Conservation (phyloP, 2,888 invertebrate species). For the Linnaemya tessellans region DNA sequence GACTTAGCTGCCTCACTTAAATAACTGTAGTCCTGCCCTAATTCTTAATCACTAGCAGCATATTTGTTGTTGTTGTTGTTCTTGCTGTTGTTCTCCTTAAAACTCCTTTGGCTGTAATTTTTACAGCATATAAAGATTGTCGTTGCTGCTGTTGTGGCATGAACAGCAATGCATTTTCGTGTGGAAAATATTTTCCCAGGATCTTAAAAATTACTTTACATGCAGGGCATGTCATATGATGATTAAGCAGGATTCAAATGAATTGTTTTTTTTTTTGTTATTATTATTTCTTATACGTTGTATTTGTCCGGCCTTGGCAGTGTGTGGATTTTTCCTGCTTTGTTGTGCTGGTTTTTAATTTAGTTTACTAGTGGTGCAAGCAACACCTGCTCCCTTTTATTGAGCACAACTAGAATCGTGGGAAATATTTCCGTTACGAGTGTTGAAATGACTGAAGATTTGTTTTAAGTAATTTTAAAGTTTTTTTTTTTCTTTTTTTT, state of each 20-base stretch:
- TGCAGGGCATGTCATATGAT: constrained; percentile 59
- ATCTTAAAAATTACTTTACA: constrained; percentile 64
- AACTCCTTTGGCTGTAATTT: constrained; percentile 12
- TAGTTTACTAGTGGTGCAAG: constrained; percentile 54
- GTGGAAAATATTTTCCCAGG: constrained; percentile 68
- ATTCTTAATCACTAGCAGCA: constrained; percentile 33
- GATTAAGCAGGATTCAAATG: constrained; percentile 72
- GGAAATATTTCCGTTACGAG: constrained; percentile 67
- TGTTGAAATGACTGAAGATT: constrained; percentile 36
- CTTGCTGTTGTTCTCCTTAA: not conserved
- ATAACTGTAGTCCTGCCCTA: constrained; percentile 53
- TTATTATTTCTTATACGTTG: not conserved
- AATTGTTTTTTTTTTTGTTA: constrained; percentile 37
- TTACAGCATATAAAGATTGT: constrained; percentile 9
- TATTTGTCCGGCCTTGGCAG: not conserved
- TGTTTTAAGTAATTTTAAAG: constrained; percentile 14
- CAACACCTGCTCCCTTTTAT: constrained; percentile 68
- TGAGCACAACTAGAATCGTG: constrained; percentile 61
- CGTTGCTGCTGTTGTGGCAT: constrained; percentile 51
- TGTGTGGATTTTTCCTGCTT: constrained; percentile 10
- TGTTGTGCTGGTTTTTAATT: constrained; percentile 17
- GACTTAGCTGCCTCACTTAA: not conserved
- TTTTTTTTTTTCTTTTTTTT: not conserved
- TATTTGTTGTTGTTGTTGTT: constrained; percentile 31
- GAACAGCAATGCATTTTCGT: constrained; percentile 18